phyloP scores from a whole-genome alignment of 2,888 invertebrate species.

The Spodoptera exigua region DNA sequence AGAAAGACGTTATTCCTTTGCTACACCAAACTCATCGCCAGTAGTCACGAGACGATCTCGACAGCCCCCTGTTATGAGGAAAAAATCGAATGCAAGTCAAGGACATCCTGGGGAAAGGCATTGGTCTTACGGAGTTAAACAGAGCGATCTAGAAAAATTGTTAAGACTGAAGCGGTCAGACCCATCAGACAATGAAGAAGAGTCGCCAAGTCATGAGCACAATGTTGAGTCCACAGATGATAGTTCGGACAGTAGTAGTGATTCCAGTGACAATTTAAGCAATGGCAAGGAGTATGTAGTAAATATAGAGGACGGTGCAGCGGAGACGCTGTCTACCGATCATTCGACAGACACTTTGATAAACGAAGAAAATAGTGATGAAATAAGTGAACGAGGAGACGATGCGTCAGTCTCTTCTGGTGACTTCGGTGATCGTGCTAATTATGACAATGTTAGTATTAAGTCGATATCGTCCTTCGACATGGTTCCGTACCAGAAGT shows the following conservation, averaged over 20 bases:
- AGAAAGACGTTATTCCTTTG: conserved; percentile 77
- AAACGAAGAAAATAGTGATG: conserved; percentile 78
- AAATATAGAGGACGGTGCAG: conserved; percentile 78
- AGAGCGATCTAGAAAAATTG: conserved; percentile 83
- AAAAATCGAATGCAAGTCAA: conserved; percentile 78
- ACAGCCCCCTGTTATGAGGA: conserved; percentile 84
- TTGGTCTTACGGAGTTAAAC: conserved; percentile 86
- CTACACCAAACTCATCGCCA: conserved; percentile 80
- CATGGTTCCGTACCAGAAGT: conserved; percentile 86
- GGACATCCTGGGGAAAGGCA: conserved; percentile 77
- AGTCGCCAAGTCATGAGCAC: conserved; percentile 49
- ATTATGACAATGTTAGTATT: conserved; percentile 87
- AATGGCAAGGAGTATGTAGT: conserved; percentile 77
- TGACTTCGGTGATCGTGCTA: conserved; percentile 79
- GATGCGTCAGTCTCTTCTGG: conserved; percentile 76
- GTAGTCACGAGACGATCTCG: conserved; percentile 76
- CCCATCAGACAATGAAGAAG: conserved; percentile 81
- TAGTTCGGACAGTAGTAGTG: conserved; percentile 73
- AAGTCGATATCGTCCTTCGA: conserved; percentile 86
- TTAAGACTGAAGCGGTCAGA: conserved; percentile 82
- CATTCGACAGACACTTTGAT: conserved; percentile 86
- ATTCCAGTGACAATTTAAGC: conserved; percentile 70
- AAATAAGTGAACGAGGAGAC: conserved; percentile 79
- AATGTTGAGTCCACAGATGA: conserved; percentile 59
- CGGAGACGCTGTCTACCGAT: conserved; percentile 81